A percentile compares a stretch with the other conserved stretches of the same genome.
phyloP scores from a whole-genome alignment of 2,113 vertebrate species.

The Solea senegalensis region DNA sequence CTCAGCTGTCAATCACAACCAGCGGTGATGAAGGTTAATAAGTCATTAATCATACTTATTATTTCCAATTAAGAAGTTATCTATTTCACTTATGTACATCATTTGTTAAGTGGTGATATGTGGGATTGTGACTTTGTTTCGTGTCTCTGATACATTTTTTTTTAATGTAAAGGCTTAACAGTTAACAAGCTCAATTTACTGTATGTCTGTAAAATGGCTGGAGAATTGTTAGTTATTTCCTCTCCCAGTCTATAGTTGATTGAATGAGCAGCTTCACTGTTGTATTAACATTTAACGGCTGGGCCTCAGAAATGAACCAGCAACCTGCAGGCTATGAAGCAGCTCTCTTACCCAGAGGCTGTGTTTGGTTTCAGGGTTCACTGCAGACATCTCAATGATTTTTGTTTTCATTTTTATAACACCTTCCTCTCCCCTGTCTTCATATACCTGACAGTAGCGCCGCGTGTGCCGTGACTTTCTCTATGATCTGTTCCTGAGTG shows the following conservation, averaged over 20 bases:
- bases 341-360: background rate
- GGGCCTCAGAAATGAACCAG: slow-evolving; percentile 12
- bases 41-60: background rate
- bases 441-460: slow-evolving; percentile 16
- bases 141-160: too few relatives aligned
- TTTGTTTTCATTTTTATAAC: slow-evolving; percentile 23
- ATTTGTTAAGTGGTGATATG: too few relatives aligned
- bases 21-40: background rate
- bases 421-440: slow-evolving; percentile 28
- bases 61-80: background rate
- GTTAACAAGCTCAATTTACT: too few relatives aligned
- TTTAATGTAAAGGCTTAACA: too few relatives aligned
- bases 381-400: slow-evolving; percentile 5
- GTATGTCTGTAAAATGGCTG: background rate
- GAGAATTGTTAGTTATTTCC: background rate
- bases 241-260: background rate
- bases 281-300: too few relatives aligned
- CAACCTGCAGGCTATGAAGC: background rate
- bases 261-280: background rate
- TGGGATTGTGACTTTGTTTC: too few relatives aligned
- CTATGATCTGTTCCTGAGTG: slow-evolving; percentile 18
- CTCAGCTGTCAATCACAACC: background rate
- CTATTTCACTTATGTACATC: too few relatives aligned
- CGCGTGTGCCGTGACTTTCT: background rate
- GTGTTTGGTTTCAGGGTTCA: background rate